These are phyloP conservation scores for Eupithecia inturbata DNA, from an alignment of 2,888 invertebrate species.

Conservation along the genomic window DNA sequence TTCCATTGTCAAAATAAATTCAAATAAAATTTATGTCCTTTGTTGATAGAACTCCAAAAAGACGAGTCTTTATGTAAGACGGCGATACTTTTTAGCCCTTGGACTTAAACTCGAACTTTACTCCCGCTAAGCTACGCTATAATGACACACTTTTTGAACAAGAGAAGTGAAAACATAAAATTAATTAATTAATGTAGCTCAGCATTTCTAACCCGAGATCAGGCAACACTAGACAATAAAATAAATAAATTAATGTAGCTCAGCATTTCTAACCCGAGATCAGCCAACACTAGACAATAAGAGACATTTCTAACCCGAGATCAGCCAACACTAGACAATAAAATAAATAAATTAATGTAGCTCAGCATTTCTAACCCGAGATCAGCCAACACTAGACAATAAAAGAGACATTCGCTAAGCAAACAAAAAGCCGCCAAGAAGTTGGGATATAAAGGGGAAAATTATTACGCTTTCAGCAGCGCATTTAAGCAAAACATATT, in stretches of 20 bases:
- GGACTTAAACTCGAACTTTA: no score
- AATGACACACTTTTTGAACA: no score
- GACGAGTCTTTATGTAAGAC: no score
- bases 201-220: conserved; percentile 14
- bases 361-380: conserved; percentile 12
- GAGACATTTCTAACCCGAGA: conserved; percentile 32
- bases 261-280: conserved; percentile 13
- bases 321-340: conserved; percentile 41
- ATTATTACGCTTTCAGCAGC: conserved; percentile 82
- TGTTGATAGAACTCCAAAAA: no score
- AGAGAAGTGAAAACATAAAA: no score
- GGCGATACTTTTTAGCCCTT: no score
- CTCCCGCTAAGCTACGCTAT: no score
- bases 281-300: conserved; percentile 41
- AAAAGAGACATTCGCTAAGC: conserved; percentile 40
- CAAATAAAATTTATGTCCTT: no score
- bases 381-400: conserved; percentile 39
- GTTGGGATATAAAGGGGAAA: conserved; percentile 74
- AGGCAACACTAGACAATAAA: conserved; percentile 36
- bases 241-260: not conserved
- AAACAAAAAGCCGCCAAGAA: conserved; percentile 48
- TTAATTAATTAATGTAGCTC: not conserved
- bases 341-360: conserved; percentile 15
- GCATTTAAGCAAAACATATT: conserved; percentile 83
- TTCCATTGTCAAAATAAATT: no score